Conservation (phyloP, 2,888 invertebrate species). For the Acanthosepion esculentum region DNA sequence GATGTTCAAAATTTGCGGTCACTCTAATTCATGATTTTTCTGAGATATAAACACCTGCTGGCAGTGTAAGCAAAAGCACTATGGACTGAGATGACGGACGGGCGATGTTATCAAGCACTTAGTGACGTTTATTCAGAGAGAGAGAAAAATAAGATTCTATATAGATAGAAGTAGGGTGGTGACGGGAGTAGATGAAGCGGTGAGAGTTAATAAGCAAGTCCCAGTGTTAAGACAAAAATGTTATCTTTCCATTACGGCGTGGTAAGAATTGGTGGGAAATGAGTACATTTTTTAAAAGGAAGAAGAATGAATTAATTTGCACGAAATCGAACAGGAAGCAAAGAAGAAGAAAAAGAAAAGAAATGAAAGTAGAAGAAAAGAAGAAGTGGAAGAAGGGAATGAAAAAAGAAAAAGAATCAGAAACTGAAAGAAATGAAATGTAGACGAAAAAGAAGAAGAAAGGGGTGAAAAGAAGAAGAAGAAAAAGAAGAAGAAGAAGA, state of each 20-base stretch:
- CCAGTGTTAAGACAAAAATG: neutral
- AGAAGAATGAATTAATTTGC: neutral
- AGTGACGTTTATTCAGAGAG: neutral
- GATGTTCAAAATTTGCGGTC: constrained; percentile 20
- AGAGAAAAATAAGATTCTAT: neutral
- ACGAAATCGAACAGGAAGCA: neutral
- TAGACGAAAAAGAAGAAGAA: too few species aligned
- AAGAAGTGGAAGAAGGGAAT: too few species aligned
- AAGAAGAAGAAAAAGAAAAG: neutral
- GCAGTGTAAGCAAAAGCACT: neutral
- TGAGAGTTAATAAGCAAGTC: too few species aligned
- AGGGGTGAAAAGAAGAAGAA: too few species aligned
- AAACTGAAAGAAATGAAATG: too few species aligned
- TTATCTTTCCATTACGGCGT: constrained; percentile 33
- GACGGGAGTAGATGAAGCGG: too few species aligned
- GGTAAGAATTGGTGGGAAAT: neutral
- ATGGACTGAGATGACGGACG: neutral
- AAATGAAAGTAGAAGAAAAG: too few species aligned
- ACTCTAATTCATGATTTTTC: neutral
- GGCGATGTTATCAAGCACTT: constrained; percentile 6
- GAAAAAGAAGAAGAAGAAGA: too few species aligned
- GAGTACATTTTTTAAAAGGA: neutral
- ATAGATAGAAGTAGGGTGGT: neutral
- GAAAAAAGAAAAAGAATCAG: too few species aligned
- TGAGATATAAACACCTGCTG: constrained; percentile 18